Base-by-base conservation (phyloP, 2,888 invertebrate species). In the Kryphioiulus occultus region DNA sequence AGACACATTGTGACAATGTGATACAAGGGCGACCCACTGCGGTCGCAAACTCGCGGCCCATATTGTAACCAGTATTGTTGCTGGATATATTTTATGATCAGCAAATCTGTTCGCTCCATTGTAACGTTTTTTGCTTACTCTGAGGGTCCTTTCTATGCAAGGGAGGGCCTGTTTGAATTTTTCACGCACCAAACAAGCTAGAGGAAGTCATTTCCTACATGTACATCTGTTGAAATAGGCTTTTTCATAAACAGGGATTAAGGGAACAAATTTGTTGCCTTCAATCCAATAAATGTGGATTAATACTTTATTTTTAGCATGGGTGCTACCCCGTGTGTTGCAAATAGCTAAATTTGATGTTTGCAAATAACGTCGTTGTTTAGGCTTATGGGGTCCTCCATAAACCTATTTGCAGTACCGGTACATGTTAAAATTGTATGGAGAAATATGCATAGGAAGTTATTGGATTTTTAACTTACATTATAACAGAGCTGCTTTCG, bases 1-100 rank as follows among this genome's bases (percentile, higher is more conserved):
- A 68, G 10, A 68, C 68, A 68, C 68, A 68, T 26, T 68, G 68
- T 68, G 68, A 68, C 68, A 68, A 68, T 22, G 68, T 26, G 68
- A 7, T 68, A 68, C 53, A 59, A 7, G 53, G 53, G 53, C 53
- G 53, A n/a, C 53, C 17, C 68, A 68, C 26, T 26, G 68, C 22
- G 68, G 68, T 68, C 26, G 68, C 68, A 5, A 68, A 68, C 68
- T 22, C 68, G 22, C 68, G 22, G 68, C 68, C 68, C 68, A 68
- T 68, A 68, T 68, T 68, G 68, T 68, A 68, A 68, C 68, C 19
- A 26, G 68, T 68, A 68, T 68, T 68, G 68, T 68, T 68, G 26
- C 10, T 0, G 68, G 68, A 68, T 68, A 68, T 68, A 68, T 26
- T 68, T 68, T 68, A 68, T 68, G 68, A 68, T 68, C 68, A 68